These are phyloP conservation scores for Diadema setosum DNA, from an alignment of 35 echinoderm and acorn worm genomes.

Conservation along the genomic window DNA sequence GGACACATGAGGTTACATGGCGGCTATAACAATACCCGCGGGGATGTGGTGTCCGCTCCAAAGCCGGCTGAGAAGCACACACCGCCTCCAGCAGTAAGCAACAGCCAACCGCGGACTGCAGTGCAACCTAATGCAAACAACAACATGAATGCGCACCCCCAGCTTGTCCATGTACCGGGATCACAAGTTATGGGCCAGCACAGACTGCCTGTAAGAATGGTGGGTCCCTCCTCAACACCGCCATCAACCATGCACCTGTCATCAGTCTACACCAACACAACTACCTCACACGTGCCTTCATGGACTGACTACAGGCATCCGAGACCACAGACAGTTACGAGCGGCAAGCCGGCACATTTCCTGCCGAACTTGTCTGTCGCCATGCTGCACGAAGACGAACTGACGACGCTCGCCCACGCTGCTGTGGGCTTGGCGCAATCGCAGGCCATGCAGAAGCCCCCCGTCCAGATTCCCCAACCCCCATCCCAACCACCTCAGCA, in stretches of 20 bases:
- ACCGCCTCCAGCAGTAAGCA: not conserved
- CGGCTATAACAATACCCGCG: constrained; percentile 75
- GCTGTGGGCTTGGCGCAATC: not conserved
- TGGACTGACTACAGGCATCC: not conserved
- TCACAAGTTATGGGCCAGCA: constrained; percentile 2
- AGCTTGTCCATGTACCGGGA: not conserved
- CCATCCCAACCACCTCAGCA: constrained; percentile 3
- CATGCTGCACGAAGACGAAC: not conserved
- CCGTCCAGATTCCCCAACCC: not conserved
- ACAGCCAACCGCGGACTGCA: not conserved
- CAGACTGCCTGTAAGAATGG: not conserved
- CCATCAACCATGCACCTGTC: not conserved
- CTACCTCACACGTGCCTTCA: constrained; percentile 1
- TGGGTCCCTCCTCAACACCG: not conserved
- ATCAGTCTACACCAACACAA: not conserved
- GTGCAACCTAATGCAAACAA: not conserved
- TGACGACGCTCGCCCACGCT: not conserved
- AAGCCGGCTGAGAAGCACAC: not conserved
- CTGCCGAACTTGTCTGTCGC: not conserved
- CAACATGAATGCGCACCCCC: not conserved
- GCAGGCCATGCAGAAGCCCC: not conserved
- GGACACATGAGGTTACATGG: constrained; percentile 98
- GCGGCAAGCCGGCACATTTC: not conserved
- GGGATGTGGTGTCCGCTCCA: not conserved
- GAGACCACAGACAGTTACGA: not conserved